phyloP scores from a whole-genome alignment of 2,113 vertebrate genomes.

The Hystrix brachyura region DNA sequence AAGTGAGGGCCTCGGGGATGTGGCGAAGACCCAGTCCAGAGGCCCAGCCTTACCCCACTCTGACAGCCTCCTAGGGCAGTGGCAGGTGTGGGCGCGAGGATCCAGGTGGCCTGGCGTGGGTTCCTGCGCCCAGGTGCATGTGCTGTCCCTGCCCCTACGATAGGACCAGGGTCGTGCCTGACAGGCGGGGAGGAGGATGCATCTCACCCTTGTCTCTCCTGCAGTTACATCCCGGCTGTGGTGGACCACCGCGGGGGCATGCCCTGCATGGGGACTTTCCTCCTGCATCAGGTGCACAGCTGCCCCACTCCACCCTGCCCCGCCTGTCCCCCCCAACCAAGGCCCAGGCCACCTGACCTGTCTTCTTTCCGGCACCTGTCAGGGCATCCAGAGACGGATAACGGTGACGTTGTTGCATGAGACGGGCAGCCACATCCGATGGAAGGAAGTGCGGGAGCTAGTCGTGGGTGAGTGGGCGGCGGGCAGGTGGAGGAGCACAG shows the following conservation, averaged over 20 bases:
- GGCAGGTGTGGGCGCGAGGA: background rate
- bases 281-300: constrained; percentile 95
- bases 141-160: background rate
- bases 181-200: rapidly evolving
- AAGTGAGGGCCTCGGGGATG: background rate
- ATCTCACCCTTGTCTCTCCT: constrained; percentile 66
- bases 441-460: constrained; percentile 97
- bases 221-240: constrained; percentile 96
- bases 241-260: constrained; percentile 98
- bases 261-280: constrained; percentile 97
- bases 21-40: background rate
- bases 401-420: constrained; percentile 97
- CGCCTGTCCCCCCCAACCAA: rapidly evolving
- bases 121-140: background rate
- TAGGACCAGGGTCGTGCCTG: background rate
- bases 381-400: constrained; percentile 98
- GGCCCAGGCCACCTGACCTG: background rate
- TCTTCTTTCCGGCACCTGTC: background rate
- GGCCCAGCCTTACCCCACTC: rapidly evolving
- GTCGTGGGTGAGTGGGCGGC: constrained; percentile 94
- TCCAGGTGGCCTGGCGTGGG: background rate
- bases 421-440: constrained; percentile 93
- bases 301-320: background rate
- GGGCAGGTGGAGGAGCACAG: rapidly evolving
- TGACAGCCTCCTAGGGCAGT: background rate